Evolutionary conservation across 2,797 vertebrate species (phyloP), one percentile per base, ranked within the genome.

Genomic region (Botia almorhae): DNA sequence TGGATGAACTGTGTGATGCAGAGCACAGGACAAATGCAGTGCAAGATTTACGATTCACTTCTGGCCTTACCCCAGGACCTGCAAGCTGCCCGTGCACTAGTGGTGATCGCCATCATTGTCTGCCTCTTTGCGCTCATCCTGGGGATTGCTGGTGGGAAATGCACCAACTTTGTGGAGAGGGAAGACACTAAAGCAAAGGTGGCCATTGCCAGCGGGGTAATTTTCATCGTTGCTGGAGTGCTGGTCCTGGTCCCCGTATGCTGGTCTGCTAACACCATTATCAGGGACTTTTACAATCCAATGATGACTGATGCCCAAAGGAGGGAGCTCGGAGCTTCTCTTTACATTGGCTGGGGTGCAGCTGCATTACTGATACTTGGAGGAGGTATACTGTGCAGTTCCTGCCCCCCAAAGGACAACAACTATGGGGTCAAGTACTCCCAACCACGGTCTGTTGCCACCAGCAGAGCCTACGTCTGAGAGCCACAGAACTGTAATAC

Each of bases 11-110:
- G 97, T 10, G 96, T 98, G 88, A 95, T 88, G 72, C 97, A 97
- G 92, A 98, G 97, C 89, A 99, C 97, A 0, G 97, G 97, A 0
- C 97, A 99, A 92, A 98, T 98, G 95, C 97, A 98, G 85, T 99
- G 97, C 88, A 97, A 96, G 88, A 91, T 98, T 88, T 96, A 98
- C 7, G 97, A 98, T 82, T 97, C 97, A 0, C 14, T 98, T 89
- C 90, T 98, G 90, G 95, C 92, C 0, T 89, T 99, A 36, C 91
- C 95, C 0, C 94, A 94, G 91, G 97, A 99, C 83, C 94, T 98
- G 14, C 97, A 98, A 90, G 96, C 96, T 0, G 96, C 96, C 82
- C 91, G 96, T 0, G 96, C 97, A 3, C 91, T 99, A 2, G 82
- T 93, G 10, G 85, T 99, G 81, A 79, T 98, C 64, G 83, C 95